Conservation (phyloP, 2,888 invertebrate genomes). For the Liposcelis brunnea region DNA sequence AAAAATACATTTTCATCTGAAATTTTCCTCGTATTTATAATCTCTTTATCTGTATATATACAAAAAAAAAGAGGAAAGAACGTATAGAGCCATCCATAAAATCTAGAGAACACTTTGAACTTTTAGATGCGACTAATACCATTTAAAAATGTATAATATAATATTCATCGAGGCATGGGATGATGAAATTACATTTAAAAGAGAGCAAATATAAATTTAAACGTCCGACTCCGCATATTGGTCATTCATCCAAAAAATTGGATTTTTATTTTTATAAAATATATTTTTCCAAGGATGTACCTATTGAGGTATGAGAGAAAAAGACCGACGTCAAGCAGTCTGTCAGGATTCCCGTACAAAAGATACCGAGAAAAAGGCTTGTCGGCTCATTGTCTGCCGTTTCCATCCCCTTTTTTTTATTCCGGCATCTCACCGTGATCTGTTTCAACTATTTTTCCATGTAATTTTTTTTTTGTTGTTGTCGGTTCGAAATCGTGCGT, state of each 20-base stretch:
- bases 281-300: neutral
- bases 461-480: too few relatives aligned
- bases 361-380: too few relatives aligned
- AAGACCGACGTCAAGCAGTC: slow-evolving; percentile 7
- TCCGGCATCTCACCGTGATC: too few relatives aligned
- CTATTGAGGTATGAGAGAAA: too few relatives aligned
- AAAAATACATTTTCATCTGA: too few relatives aligned
- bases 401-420: too few relatives aligned
- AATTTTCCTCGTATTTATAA: too few relatives aligned
- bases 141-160: neutral
- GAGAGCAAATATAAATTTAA: slow-evolving; percentile 5
- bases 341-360: too few relatives aligned
- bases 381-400: too few relatives aligned
- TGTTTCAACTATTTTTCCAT: too few relatives aligned
- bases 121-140: neutral
- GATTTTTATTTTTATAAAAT: slow-evolving; percentile 9
- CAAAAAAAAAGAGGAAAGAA: neutral
- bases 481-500: too few relatives aligned
- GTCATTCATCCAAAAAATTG: slow-evolving; percentile 8
- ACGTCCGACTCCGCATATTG: neutral
- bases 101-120: neutral
- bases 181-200: slow-evolving; percentile 4
- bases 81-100: too few relatives aligned
- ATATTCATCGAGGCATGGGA: neutral
- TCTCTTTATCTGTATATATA: neutral